Percentiles rank a stretch among this genome's conserved stretches.
These are phyloP conservation scores for Ips typographus DNA, from an alignment of 1,140 invertebrate species.

Conservation along the genomic window DNA sequence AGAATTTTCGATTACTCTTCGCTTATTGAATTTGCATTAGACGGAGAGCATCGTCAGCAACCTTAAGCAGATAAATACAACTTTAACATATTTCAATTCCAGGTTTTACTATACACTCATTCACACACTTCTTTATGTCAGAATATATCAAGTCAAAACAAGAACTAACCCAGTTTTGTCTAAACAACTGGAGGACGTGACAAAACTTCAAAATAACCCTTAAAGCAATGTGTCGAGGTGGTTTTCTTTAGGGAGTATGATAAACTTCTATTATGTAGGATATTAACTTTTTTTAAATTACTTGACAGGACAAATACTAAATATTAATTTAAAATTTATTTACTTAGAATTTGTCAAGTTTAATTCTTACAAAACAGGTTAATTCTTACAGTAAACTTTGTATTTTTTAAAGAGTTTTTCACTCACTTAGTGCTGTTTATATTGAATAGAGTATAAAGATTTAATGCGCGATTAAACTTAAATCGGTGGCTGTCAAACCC, in stretches of 20 bases:
- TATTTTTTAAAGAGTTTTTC: too few species aligned
- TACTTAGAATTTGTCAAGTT: neutral
- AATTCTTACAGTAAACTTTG: too few species aligned
- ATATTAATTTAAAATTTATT: neutral
- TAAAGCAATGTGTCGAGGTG: conserved; percentile 1
- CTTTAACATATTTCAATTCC: conserved; percentile 6
- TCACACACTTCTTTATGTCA: neutral
- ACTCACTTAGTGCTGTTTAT: too few species aligned
- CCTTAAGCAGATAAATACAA: conserved; percentile 6
- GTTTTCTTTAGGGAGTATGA: neutral
- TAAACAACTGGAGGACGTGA: conserved; percentile 3
- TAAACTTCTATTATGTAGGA: conserved; percentile 2
- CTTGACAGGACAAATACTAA: too few species aligned
- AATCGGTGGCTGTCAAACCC: too few species aligned
- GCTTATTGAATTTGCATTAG: conserved; percentile 10
- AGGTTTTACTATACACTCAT: neutral
- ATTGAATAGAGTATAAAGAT: too few species aligned
- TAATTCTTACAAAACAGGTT: too few species aligned
- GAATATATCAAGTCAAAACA: neutral
- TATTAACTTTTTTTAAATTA: conserved; percentile 1
- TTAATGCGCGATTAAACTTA: too few species aligned
- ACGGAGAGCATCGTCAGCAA: conserved; percentile 8
- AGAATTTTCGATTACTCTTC: conserved; percentile 13
- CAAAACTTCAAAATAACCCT: neutral
- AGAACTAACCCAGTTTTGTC: neutral